A percentile compares a stretch with the other conserved stretches of the same genome.
These are phyloP conservation scores for Ardeotis arabs DNA, from an alignment of 2,113 vertebrate genomes.

Conservation along the genomic window DNA sequence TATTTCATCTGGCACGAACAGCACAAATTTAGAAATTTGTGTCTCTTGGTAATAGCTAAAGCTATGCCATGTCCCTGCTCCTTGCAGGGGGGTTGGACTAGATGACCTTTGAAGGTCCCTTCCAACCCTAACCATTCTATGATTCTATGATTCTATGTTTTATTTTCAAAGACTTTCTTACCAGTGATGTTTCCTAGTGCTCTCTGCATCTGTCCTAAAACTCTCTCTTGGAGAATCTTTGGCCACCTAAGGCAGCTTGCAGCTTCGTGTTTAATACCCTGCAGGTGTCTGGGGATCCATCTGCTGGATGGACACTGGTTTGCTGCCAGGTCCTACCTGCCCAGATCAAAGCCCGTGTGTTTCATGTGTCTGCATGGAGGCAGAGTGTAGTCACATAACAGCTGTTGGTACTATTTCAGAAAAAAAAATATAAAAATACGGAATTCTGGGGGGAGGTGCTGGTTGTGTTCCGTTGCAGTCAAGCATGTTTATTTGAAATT, in stretches of 20 bases:
- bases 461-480: not conserved
- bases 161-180: not conserved
- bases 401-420: not conserved
- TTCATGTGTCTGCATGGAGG: not conserved
- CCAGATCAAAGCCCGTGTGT: not conserved
- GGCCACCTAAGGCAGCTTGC: not conserved
- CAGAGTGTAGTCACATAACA: fast-evolving
- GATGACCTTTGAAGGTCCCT: too few species aligned
- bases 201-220: not conserved
- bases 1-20: not conserved
- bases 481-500: not conserved
- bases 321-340: not conserved
- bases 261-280: not conserved
- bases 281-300: not conserved
- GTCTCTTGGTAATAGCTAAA: not conserved
- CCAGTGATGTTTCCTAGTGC: not conserved
- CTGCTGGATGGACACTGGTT: not conserved
- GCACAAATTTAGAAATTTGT: not conserved
- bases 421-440: not conserved
- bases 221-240: not conserved
- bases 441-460: not conserved
- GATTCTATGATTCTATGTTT: too few species aligned
- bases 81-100: too few species aligned
- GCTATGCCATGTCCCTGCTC: fast-evolving
- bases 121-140: too few species aligned